Conservation (phyloP, 37 sponge, comb jelly and placozoan species). For the Theonella swinhoei region DNA sequence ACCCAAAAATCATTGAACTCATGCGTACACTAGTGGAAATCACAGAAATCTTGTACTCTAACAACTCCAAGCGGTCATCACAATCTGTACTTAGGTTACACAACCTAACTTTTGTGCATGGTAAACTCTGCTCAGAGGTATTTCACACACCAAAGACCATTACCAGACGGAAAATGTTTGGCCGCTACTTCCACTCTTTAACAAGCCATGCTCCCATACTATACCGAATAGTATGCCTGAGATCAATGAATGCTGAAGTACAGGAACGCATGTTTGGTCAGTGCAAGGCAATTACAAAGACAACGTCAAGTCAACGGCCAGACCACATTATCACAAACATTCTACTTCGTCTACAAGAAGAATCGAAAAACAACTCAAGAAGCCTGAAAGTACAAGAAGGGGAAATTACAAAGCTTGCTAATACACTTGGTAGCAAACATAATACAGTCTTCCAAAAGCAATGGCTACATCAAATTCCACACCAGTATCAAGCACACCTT, state of each 20-base stretch:
- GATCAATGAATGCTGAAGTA: slow-evolving; percentile 9
- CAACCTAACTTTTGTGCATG: slow-evolving; percentile 3
- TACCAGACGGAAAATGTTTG: background rate
- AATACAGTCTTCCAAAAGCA: background rate
- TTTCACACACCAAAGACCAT: background rate
- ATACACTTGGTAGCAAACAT: too few species aligned
- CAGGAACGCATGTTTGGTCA: slow-evolving; percentile 26
- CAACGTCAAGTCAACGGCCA: slow-evolving; percentile 15
- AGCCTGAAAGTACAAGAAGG: background rate
- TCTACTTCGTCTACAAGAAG: background rate
- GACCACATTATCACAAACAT: slow-evolving; percentile 1
- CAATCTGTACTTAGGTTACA: background rate
- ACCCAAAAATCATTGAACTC: background rate
- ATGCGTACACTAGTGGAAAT: background rate
- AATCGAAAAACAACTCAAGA: background rate
- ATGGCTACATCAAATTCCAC: background rate
- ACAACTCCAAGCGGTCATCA: background rate
- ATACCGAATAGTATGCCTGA: background rate
- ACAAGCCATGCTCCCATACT: background rate
- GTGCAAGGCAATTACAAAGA: background rate
- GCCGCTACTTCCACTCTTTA: slow-evolving; percentile 12
- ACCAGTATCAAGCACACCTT: slow-evolving; percentile 4
- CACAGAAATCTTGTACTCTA: background rate
- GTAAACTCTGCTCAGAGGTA: background rate
- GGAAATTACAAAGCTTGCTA: background rate